Evolutionary conservation across 2,888 invertebrate genomes (phyloP).

Genomic region (Rhagonycha fulva): DNA sequence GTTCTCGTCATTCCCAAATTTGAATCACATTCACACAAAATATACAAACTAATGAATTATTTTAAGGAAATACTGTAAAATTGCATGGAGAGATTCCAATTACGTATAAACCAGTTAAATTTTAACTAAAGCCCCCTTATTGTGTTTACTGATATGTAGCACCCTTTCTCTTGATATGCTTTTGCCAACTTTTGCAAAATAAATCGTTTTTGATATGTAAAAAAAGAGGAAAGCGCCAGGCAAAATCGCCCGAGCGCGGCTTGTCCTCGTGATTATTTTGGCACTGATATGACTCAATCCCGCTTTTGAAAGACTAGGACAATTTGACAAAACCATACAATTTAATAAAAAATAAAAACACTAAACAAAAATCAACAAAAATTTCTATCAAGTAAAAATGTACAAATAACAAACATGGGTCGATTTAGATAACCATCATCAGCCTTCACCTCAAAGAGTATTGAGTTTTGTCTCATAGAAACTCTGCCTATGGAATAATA

Average conservation of each 20-base stretch:
- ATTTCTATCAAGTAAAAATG: neutral
- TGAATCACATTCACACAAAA: slow-evolving; percentile 46
- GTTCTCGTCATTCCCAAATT: neutral
- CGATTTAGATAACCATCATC: slow-evolving; percentile 33
- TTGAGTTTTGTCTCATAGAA: slow-evolving; percentile 44
- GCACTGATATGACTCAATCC: neutral
- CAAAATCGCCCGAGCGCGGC: neutral
- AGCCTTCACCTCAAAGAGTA: slow-evolving; percentile 55
- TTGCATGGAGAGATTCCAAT: slow-evolving; percentile 39
- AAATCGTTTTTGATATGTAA: neutral
- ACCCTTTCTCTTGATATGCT: neutral
- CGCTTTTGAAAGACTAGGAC: neutral
- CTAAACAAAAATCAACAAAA: neutral
- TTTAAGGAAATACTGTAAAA: slow-evolving; percentile 52
- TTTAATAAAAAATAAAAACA: neutral
- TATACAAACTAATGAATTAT: slow-evolving; percentile 41
- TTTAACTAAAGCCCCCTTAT: neutral
- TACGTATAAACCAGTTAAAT: slow-evolving; percentile 17
- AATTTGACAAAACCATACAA: neutral
- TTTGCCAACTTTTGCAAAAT: neutral
- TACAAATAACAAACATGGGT: neutral
- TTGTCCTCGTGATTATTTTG: neutral
- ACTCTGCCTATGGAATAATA: slow-evolving; percentile 38
- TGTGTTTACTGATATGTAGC: neutral
- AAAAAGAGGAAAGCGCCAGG: neutral